Percentiles rank a stretch among this genome's conserved stretches.
Conservation (phyloP, 2,113 vertebrate genomes). For the Upupa epops region DNA sequence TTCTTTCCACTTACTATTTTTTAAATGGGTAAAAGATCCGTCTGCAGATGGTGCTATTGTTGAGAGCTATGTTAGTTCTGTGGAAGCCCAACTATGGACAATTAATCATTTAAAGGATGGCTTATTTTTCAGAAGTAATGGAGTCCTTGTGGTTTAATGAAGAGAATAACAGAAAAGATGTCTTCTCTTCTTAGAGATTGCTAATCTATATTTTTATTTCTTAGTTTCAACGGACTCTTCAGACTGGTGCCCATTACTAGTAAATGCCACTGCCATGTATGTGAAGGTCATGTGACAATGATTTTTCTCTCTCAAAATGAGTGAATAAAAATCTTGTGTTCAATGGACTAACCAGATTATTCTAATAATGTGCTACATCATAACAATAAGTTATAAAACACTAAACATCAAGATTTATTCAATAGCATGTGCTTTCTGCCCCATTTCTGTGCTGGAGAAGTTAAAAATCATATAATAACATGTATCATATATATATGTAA, state of each 20-base stretch:
- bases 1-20: not conserved
- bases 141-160: not conserved
- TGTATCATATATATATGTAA: not conserved
- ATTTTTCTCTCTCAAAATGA: not conserved
- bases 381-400: not conserved
- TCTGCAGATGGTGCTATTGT: not conserved
- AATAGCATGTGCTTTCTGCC: not conserved
- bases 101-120: not conserved
- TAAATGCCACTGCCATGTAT: not conserved
- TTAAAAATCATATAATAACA: not conserved
- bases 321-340: not conserved
- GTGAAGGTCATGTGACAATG: not conserved
- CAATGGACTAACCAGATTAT: not conserved
- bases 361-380: not conserved
- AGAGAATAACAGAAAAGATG: not conserved
- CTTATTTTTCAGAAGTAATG: not conserved
- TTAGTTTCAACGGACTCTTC: not conserved
- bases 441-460: not conserved
- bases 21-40: not conserved
- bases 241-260: not conserved
- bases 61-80: not conserved
- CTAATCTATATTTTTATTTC: not conserved
- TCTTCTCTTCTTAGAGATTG: not conserved
- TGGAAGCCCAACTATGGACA: not conserved
- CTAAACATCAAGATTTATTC: not conserved